phyloP scores from a whole-genome alignment of 2,113 vertebrate genomes.

The Acrocephalus kingi region DNA sequence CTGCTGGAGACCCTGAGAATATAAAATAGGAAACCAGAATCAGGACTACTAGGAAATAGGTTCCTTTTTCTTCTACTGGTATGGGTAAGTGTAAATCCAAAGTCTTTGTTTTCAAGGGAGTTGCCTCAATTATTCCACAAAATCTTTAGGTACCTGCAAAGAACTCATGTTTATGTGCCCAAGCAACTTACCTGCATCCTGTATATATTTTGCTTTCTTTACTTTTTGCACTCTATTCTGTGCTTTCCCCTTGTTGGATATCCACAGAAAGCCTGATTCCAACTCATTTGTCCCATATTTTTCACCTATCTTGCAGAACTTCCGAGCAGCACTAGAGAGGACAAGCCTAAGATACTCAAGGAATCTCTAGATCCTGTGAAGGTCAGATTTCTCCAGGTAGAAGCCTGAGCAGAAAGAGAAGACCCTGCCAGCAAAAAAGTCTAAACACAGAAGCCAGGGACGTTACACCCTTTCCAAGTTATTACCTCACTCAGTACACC shows the following conservation, averaged over 20 bases:
- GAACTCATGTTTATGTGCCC: not conserved
- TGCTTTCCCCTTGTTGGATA: not conserved
- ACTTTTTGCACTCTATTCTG: not conserved
- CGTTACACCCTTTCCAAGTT: not conserved
- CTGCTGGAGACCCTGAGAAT: not conserved
- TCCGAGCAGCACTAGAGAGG: not conserved
- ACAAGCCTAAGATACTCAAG: not conserved
- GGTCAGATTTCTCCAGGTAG: not conserved
- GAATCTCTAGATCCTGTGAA: not conserved
- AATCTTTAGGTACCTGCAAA: not conserved
- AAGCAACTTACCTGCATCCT: not conserved
- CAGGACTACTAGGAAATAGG: not conserved
- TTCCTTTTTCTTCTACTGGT: not conserved
- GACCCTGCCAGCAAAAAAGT: not conserved
- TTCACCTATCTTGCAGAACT: not conserved
- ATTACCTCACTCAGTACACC: conserved; percentile 24
- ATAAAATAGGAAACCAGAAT: not conserved
- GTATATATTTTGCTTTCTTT: not conserved
- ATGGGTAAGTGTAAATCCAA: not conserved
- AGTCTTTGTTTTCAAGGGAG: not conserved
- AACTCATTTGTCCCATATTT: not conserved
- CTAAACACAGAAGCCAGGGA: not conserved
- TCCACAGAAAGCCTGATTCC: not conserved
- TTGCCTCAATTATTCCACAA: not conserved
- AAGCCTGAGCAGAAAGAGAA: not conserved